These are phyloP conservation scores for Phaethon lepturus DNA, from an alignment of 2,113 vertebrate genomes.

Conservation along the genomic window DNA sequence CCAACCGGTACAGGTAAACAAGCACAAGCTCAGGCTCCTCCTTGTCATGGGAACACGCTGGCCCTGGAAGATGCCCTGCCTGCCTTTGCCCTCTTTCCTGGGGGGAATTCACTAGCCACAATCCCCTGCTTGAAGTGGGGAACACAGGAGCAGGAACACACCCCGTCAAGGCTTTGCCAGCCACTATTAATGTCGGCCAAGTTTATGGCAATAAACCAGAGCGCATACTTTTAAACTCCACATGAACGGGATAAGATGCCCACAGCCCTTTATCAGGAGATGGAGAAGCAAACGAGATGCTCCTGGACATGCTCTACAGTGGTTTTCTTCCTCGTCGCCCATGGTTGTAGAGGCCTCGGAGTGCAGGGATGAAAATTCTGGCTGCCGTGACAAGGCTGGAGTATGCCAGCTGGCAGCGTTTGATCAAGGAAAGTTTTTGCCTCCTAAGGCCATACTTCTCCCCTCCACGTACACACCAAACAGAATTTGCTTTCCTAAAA, in stretches of 20 bases:
- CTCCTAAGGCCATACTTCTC: background rate
- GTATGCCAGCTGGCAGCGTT: background rate
- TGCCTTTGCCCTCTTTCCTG: constrained; percentile 25
- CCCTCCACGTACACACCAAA: background rate
- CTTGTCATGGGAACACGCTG: fast-evolving
- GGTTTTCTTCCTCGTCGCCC: background rate
- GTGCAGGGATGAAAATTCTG: background rate
- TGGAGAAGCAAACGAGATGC: background rate
- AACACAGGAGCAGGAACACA: background rate
- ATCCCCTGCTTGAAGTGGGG: background rate
- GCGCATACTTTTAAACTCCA: background rate
- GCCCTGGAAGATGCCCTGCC: background rate
- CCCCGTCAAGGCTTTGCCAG: background rate
- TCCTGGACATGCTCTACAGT: background rate
- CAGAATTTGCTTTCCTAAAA: background rate
- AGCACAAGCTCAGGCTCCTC: background rate
- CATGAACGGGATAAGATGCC: background rate
- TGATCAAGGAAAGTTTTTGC: background rate
- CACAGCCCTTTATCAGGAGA: background rate
- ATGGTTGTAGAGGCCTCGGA: fast-evolving
- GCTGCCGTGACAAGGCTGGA: fast-evolving
- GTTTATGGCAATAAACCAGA: background rate
- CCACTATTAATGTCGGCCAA: background rate
- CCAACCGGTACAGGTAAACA: background rate
- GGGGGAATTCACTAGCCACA: background rate